These are phyloP conservation scores for Patella depressa DNA, from an alignment of 2,888 invertebrate species.

Conservation along the genomic window DNA sequence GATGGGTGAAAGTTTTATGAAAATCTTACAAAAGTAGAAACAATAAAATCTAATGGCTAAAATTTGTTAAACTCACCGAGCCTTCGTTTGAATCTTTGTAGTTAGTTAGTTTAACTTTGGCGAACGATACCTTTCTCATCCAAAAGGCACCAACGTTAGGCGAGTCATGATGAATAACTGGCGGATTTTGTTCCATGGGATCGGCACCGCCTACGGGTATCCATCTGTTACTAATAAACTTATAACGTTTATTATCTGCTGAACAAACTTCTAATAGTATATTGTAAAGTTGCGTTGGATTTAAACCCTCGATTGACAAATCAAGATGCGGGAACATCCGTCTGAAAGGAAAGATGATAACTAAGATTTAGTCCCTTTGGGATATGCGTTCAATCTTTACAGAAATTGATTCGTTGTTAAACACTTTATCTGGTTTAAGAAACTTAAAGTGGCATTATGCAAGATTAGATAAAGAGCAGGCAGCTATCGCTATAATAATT, in stretches of 20 bases:
- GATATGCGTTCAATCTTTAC: neutral
- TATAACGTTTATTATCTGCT: constrained; percentile 47
- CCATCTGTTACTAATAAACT: constrained; percentile 49
- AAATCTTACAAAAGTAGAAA: too few species aligned
- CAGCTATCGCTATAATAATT: too few species aligned
- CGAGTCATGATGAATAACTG: constrained; percentile 70
- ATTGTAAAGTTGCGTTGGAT: constrained; percentile 32
- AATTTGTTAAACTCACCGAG: constrained; percentile 43
- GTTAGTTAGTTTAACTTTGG: constrained; percentile 70
- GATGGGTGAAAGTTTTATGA: too few species aligned
- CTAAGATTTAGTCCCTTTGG: neutral
- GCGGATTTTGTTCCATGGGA: constrained; percentile 26
- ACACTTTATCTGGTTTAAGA: too few species aligned
- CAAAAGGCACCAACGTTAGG: constrained; percentile 70
- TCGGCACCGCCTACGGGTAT: constrained; percentile 46
- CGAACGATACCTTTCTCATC: constrained; percentile 62
- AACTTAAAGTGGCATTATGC: too few species aligned
- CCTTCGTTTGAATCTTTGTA: constrained; percentile 58
- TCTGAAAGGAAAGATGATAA: constrained; percentile 32
- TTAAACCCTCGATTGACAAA: constrained; percentile 40
- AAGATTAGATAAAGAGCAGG: too few species aligned
- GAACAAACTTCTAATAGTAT: constrained; percentile 41
- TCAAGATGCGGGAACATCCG: constrained; percentile 55
- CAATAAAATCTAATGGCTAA: too few species aligned
- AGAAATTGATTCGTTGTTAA: too few species aligned